Conservation (phyloP, 2,797 vertebrate species). For the Neostethus bicornis region DNA sequence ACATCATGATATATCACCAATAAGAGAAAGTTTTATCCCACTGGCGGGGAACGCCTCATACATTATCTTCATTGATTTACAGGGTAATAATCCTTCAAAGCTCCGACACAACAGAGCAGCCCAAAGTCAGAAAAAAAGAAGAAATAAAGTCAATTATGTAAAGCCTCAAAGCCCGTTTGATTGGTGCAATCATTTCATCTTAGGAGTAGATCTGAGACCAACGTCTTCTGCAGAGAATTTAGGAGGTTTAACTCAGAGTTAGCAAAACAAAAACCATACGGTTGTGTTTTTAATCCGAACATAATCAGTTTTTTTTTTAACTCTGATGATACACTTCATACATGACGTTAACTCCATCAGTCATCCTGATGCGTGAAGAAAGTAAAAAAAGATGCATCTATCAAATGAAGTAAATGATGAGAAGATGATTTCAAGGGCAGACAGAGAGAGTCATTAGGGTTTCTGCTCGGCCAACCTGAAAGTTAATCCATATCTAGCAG, state of each 20-base stretch:
- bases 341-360: slow-evolving; percentile 33
- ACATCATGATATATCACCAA: slow-evolving; percentile 67
- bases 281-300: too few relatives aligned
- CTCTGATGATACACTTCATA: slow-evolving; percentile 17
- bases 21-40: slow-evolving; percentile 62
- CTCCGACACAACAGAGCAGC: slow-evolving; percentile 52
- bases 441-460: slow-evolving; percentile 71
- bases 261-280: slow-evolving; percentile 20
- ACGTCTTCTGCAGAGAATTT: slow-evolving; percentile 59
- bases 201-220: slow-evolving; percentile 63
- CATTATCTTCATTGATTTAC: slow-evolving; percentile 76
- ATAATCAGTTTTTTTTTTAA: too few relatives aligned
- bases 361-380: slow-evolving; percentile 58
- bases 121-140: slow-evolving; percentile 53
- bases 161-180: slow-evolving; percentile 71
- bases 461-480: slow-evolving; percentile 77
- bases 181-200: slow-evolving; percentile 73
- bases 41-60: slow-evolving; percentile 54
- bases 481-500: slow-evolving; percentile 72
- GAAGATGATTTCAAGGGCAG: slow-evolving; percentile 76
- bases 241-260: slow-evolving; percentile 38
- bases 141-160: slow-evolving; percentile 64
- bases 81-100: slow-evolving; percentile 71
- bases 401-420: slow-evolving; percentile 70
- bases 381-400: slow-evolving; percentile 54